Evolutionary conservation across 2,888 invertebrate genomes (phyloP).

Genomic region (Kryphioiulus occultus): DNA sequence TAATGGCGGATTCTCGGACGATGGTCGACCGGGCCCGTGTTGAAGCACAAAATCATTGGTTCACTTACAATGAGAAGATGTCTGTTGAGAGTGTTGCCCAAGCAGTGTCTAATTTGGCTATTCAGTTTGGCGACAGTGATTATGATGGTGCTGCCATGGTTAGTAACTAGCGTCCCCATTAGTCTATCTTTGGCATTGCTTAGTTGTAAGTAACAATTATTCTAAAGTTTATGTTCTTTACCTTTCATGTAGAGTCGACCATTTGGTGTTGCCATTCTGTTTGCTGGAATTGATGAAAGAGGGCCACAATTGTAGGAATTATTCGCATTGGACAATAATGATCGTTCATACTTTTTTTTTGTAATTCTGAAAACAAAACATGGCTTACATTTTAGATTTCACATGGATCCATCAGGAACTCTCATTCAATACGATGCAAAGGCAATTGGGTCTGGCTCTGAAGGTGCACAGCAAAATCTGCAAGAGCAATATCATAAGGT

Average conservation of each 20-base stretch:
- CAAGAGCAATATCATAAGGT: slow-evolving; percentile 72
- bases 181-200: background rate
- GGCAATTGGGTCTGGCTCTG: slow-evolving; percentile 98
- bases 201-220: background rate
- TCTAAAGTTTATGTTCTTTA: background rate
- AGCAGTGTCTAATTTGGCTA: slow-evolving; percentile 98
- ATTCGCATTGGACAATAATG: background rate
- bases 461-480: slow-evolving; percentile 96
- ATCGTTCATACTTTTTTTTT: background rate
- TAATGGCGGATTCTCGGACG: slow-evolving; percentile 97
- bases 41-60: slow-evolving; percentile 99
- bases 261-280: slow-evolving; percentile 98
- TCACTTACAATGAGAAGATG: slow-evolving; percentile 96
- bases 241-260: slow-evolving; percentile 76
- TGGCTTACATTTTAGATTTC: slow-evolving; percentile 66
- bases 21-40: slow-evolving; percentile 92
- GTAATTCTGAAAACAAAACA: background rate
- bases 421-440: slow-evolving; percentile 98
- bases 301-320: slow-evolving; percentile 82
- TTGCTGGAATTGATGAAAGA: slow-evolving; percentile 90
- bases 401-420: slow-evolving; percentile 99
- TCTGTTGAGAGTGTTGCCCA: slow-evolving; percentile 97
- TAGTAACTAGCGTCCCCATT: slow-evolving; percentile 61
- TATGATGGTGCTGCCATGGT: slow-evolving; percentile 78
- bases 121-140: slow-evolving; percentile 98